Evolutionary conservation across 2,113 vertebrate genomes (phyloP).

Genomic region (Cranoglanis bouderius): DNA sequence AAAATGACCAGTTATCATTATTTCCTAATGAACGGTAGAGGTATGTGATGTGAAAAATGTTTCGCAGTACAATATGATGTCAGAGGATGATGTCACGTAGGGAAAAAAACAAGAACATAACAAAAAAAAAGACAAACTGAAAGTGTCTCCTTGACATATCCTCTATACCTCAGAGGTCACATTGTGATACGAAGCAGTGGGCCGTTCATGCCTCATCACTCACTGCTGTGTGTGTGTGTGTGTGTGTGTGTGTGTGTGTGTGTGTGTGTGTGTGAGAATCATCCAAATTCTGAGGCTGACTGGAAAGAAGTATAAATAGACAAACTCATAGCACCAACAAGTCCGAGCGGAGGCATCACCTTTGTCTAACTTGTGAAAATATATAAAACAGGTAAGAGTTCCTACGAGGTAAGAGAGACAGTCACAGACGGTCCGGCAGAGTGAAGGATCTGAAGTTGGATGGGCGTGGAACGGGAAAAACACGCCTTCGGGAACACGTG

Average conservation of each 20-base stretch:
- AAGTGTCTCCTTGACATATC: conserved; percentile 26
- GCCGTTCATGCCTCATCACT: neutral
- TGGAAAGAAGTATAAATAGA: conserved; percentile 53
- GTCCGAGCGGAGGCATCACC: conserved; percentile 46
- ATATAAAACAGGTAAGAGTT: conserved; percentile 45
- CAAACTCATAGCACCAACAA: conserved; percentile 55
- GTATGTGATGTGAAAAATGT: conserved; percentile 47
- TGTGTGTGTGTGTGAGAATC: conserved; percentile 53
- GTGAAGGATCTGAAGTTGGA: neutral
- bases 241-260: conserved; percentile 41
- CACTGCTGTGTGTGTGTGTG: conserved; percentile 18
- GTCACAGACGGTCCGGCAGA: conserved; percentile 16
- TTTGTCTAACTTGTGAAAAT: conserved; percentile 43
- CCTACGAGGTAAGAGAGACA: conserved; percentile 37
- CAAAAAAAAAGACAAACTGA: conserved; percentile 15
- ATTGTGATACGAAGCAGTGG: conserved; percentile 13
- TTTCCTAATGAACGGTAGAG: conserved; percentile 49
- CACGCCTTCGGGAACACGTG: neutral
- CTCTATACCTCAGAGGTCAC: conserved; percentile 39
- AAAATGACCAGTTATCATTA: conserved; percentile 52
- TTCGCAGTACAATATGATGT: conserved; percentile 41
- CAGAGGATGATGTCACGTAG: conserved; percentile 40
- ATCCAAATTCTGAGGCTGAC: conserved; percentile 60
- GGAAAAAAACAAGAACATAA: conserved; percentile 30
- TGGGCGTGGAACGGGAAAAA: conserved; percentile 8